Evolutionary conservation across 2,888 invertebrate species (phyloP), one percentile per base, ranked within the genome.

Genomic region (Maniola hyperantus): DNA sequence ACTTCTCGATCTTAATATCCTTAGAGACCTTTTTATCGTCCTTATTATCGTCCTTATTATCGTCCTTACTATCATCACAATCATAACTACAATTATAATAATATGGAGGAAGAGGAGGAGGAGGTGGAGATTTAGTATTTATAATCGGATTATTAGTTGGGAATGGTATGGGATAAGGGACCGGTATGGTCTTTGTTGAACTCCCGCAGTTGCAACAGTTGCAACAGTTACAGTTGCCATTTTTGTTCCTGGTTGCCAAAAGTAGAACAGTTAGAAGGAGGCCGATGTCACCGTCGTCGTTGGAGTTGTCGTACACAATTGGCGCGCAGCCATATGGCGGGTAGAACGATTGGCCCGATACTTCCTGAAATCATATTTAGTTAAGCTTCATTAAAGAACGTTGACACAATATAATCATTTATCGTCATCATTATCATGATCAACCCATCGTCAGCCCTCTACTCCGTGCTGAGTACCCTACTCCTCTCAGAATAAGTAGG

Each of bases 91-190:
- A 67, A 39, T 68, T 69, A 36, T 70, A 69, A 20, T 74, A 64
- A n/a, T n/a, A n/a, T n/a, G n/a, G n/a, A n/a, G n/a, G n/a, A n/a
- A n/a, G n/a, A n/a, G n/a, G n/a, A n/a, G n/a, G n/a, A 8, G 69
- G 65, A 4, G 70, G n/a, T 6, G 5, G 20, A 26, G 1, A 51
- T 50, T 2, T 7, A 10, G 68, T 39, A 46, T 66, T 76, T 8
- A 87, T 80, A n/a, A 87, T 72, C 0, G 84, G 78, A 58, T 77
- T 83, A 62, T 82, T 85, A 0, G 79, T 85, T 0, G 87, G 84
- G 18, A 85, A 73, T 0, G 87, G 81, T 66, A 88, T 83, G 0
- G 88, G 88, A 59, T 79, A 86, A 0, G 88, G 88, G 44, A 87
- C 76, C 0, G 85, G 86, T 10, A 86, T 77, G 26, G 74, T 82